These are phyloP conservation scores for Cyphomyrmex costatus DNA, from an alignment of 1,140 invertebrate species.

Conservation along the genomic window DNA sequence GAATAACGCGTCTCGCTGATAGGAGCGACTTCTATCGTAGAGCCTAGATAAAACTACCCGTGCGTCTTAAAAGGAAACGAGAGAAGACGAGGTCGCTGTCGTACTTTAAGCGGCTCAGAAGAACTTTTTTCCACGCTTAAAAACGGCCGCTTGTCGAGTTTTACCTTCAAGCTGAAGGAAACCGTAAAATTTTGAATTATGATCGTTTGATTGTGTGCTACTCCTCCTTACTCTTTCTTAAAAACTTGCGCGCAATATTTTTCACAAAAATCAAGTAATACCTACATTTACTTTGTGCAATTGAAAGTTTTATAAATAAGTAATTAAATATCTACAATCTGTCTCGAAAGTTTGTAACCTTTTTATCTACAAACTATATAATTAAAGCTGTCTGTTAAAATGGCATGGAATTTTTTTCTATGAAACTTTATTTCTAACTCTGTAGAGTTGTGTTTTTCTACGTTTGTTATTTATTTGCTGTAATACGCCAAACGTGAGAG, in stretches of 20 bases:
- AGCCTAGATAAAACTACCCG: slow-evolving; percentile 64
- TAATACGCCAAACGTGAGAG: too few relatives aligned
- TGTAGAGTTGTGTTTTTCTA: too few relatives aligned
- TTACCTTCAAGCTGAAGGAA: slow-evolving; percentile 27
- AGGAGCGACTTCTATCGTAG: slow-evolving; percentile 47
- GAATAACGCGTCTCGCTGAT: slow-evolving; percentile 68
- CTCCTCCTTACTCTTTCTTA: background rate
- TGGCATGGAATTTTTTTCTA: too few relatives aligned
- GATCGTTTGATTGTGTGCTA: slow-evolving; percentile 46
- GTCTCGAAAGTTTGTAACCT: too few relatives aligned
- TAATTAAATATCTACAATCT: background rate
- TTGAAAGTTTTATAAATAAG: slow-evolving; percentile 9
- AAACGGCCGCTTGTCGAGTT: slow-evolving; percentile 60
- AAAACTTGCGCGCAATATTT: background rate
- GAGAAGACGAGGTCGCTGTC: slow-evolving; percentile 36
- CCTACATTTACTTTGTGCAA: background rate
- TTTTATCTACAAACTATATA: too few relatives aligned
- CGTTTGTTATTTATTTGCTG: too few relatives aligned
- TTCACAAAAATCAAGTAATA: background rate
- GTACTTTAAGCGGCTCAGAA: slow-evolving; percentile 69
- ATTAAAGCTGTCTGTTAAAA: too few relatives aligned
- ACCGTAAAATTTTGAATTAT: slow-evolving; percentile 73
- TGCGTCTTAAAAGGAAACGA: slow-evolving; percentile 51
- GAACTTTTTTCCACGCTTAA: slow-evolving; percentile 58
- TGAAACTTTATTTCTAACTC: too few relatives aligned